Evolutionary conservation across 2,797 vertebrate genomes (phyloP).

Genomic region (Myotis pilosus): DNA sequence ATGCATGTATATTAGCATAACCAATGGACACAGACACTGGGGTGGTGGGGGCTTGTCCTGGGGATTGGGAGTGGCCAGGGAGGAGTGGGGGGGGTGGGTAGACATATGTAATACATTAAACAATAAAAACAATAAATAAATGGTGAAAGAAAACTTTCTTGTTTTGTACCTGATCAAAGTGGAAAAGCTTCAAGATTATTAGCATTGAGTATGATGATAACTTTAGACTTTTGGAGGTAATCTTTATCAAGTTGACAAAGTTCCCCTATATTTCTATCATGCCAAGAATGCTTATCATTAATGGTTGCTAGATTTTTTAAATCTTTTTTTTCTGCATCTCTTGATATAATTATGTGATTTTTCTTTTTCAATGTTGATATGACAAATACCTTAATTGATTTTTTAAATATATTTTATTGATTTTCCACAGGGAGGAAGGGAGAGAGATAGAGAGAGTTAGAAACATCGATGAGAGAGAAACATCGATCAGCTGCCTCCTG

Average conservation of each 20-base stretch:
- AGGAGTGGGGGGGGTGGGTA: too few species aligned
- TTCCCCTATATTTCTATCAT: neutral
- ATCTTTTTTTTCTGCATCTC: neutral
- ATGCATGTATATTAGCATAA: too few species aligned
- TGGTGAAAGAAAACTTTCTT: neutral
- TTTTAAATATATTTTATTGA: too few species aligned
- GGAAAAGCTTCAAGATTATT: neutral
- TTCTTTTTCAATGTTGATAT: neutral
- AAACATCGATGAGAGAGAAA: too few species aligned
- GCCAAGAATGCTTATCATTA: neutral
- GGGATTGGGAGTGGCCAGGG: too few species aligned
- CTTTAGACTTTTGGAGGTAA: neutral
- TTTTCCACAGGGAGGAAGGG: too few species aligned
- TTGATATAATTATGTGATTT: neutral
- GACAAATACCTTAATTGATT: neutral
- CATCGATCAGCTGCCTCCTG: too few species aligned
- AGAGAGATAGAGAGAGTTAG: too few species aligned
- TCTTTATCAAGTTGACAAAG: neutral
- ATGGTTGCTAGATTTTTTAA: neutral
- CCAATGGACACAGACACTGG: too few species aligned
- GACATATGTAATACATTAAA: too few species aligned
- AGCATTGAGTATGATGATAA: neutral
- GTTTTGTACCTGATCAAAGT: neutral
- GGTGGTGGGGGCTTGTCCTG: too few species aligned
- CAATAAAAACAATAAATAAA: neutral